A percentile compares a stretch with the other conserved stretches of the same genome.
phyloP scores from a whole-genome alignment of 1,140 invertebrate genomes.

The Eurosta solidaginis region DNA sequence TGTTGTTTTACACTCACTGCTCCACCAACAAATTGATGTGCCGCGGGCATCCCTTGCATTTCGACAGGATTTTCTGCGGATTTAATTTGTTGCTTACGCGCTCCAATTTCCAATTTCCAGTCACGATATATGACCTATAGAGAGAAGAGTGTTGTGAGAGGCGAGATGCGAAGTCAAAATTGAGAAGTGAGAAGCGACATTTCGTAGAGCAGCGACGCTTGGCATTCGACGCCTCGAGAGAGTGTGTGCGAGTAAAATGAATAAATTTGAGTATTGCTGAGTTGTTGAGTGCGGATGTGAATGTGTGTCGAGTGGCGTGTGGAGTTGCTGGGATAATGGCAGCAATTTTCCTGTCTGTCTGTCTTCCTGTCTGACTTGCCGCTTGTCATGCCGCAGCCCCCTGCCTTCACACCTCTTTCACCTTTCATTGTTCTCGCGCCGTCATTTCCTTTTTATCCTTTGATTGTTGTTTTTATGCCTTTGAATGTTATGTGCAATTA shows the following conservation, averaged over 20 bases:
- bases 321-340: conserved; percentile 6
- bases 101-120: background rate
- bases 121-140: too few relatives aligned
- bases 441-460: background rate
- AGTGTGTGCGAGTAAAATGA: background rate
- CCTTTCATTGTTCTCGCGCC: background rate
- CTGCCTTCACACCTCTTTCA: background rate
- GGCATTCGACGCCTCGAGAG: background rate
- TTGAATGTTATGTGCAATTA: conserved; percentile 22
- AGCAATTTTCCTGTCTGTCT: conserved; percentile 11
- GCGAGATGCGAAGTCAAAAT: too few relatives aligned
- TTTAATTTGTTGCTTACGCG: background rate
- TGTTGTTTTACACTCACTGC: background rate
- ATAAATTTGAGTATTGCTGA: background rate
- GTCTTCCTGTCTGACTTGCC: background rate
- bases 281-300: background rate
- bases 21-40: background rate
- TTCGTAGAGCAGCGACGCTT: too few relatives aligned
- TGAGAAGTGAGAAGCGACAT: too few relatives aligned
- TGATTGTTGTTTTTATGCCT: background rate
- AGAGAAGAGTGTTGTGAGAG: too few relatives aligned
- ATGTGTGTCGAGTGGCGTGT: background rate
- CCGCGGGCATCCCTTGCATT: background rate
- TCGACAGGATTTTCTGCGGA: background rate
- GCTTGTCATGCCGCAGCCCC: background rate